Conservation (phyloP, 1,140 invertebrate species). For the Amyelois transitella region DNA sequence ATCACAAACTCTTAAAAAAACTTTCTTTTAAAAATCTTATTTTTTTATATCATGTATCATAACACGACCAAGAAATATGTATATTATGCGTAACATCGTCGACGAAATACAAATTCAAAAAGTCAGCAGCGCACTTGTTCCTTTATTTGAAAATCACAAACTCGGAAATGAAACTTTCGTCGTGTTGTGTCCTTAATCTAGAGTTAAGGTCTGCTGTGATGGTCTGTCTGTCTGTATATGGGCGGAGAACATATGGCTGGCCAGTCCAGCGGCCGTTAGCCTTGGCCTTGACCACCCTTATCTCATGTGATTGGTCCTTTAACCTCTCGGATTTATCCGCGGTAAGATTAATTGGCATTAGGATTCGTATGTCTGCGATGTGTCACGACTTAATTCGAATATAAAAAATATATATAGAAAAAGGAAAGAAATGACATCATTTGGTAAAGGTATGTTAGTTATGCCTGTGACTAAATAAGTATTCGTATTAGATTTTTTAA, state of each 20-base stretch:
- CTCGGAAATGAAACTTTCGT: not conserved
- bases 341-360: not conserved
- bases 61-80: no score
- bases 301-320: slow-evolving; percentile 9
- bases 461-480: no score
- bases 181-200: not conserved
- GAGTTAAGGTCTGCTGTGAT: not conserved
- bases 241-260: slow-evolving; percentile 29
- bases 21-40: no score
- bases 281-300: slow-evolving; percentile 25
- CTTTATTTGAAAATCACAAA: not conserved
- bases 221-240: slow-evolving; percentile 14
- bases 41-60: no score
- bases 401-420: no score
- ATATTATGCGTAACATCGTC: no score
- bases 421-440: no score
- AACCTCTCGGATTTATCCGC: slow-evolving; percentile 4
- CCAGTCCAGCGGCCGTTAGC: slow-evolving; percentile 17
- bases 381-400: no score
- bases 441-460: no score
- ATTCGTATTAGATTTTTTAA: no score
- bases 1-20: not conserved
- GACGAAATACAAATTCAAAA: no score
- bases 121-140: not conserved
- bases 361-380: not conserved